Base-by-base conservation (phyloP, 2,888 invertebrate genomes). In the Oscheius myriophilus region DNA sequence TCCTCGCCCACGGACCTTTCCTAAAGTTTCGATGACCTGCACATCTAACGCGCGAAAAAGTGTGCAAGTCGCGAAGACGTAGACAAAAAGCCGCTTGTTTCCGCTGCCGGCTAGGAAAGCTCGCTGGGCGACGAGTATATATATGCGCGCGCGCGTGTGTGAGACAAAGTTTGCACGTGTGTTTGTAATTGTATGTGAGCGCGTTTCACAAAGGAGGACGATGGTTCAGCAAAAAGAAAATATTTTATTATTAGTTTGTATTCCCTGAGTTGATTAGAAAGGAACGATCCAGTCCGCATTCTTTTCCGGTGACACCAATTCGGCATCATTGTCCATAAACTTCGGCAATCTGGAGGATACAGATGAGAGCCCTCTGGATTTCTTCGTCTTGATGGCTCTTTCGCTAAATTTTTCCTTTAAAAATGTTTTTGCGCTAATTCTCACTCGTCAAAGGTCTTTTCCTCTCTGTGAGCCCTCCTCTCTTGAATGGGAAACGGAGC, bases 201-300 rank as follows among this genome's bases (percentile, higher is more conserved):
- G n/a, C n/a, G n/a, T n/a, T n/a, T n/a, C n/a, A n/a, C n/a, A n/a
- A n/a, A n/a, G n/a, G n/a, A n/a, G n/a, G n/a, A n/a, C n/a, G n/a
- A n/a, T n/a, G n/a, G n/a, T 6, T 9, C 33, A 45, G 12, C 46
- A 45, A 45, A 1, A n/a, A 4, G 23, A 49, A 18, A n/a, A 49
- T 11, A 11, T 1, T 49, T 49, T 49, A 49, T 61, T 61, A 61
- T 61, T 61, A 59, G 45, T 7, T 59, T 7, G n/a, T n/a, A n/a
- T 49, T 61, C 16, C 2, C 26, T 61, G 23, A 45, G 26, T 33
- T 41, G 33, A 33, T 55, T 72, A 68, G 71, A 76, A 76, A 26
- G 76, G 73, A 33, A 73, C 67, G 51, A 76, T 73, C 76, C 76
- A 76, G 42, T 73, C 76, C n/a, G 76, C 76, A 25, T 70, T 67